Conservation (phyloP, 2,113 vertebrate species). For the Podilymbus podiceps region DNA sequence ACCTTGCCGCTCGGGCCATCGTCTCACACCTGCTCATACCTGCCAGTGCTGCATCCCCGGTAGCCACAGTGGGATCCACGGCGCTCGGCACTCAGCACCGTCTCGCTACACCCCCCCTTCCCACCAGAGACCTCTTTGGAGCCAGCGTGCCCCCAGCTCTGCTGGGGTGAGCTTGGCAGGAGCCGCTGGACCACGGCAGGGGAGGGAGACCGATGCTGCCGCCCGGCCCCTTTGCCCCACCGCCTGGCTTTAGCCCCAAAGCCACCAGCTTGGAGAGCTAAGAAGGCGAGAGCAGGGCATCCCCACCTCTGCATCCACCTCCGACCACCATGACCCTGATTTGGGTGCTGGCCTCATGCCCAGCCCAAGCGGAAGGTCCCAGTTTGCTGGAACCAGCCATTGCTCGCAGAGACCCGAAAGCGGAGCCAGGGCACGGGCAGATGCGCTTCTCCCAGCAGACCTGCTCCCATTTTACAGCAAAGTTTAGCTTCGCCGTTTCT, state of each 20-base stretch:
- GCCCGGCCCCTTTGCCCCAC: not conserved
- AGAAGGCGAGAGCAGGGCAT: not conserved
- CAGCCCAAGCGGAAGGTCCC: not conserved
- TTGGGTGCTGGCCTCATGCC: not conserved
- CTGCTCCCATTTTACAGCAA: not conserved
- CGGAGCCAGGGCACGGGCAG: not conserved
- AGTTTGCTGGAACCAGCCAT: not conserved
- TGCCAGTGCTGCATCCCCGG: not conserved
- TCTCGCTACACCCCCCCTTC: not conserved
- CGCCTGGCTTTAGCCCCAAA: not conserved
- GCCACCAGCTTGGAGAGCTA: not conserved
- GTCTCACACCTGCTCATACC: accelerated
- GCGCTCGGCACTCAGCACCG: accelerated
- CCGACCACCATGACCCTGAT: not conserved
- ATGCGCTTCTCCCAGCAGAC: not conserved
- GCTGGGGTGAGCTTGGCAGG: not conserved
- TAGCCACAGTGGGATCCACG: not conserved
- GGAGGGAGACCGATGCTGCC: not conserved
- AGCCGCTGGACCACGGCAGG: not conserved
- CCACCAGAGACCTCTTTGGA: not conserved
- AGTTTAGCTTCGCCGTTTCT: not conserved
- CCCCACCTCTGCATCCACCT: not conserved
- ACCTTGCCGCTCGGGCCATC: accelerated
- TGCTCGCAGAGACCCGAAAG: not conserved
- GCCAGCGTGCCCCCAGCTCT: not conserved